A percentile compares a stretch with the other conserved stretches of the same genome.
These are phyloP conservation scores for Calameuta pallipes DNA, from an alignment of 2,888 invertebrate genomes.

Conservation along the genomic window DNA sequence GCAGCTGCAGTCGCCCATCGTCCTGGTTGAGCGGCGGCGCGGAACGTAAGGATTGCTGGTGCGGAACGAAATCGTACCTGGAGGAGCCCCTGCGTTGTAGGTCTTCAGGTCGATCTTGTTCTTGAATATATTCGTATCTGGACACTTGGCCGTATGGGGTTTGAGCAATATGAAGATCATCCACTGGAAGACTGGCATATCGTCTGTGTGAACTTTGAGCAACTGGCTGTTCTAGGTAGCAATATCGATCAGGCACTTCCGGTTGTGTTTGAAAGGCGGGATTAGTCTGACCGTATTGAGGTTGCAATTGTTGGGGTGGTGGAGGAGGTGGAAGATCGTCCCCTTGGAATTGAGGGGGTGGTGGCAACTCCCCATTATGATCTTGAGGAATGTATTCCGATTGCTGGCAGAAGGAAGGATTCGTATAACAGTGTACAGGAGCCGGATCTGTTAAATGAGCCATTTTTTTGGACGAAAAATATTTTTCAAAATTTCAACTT, in stretches of 20 bases:
- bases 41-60: constrained; percentile 50
- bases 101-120: constrained; percentile 38
- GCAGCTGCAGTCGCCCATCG: constrained; percentile 38
- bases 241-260: constrained; percentile 44
- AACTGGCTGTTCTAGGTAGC: constrained; percentile 45
- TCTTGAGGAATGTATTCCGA: constrained; percentile 73
- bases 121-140: constrained; percentile 59
- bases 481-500: background rate
- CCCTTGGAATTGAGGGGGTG: constrained; percentile 55
- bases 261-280: constrained; percentile 50
- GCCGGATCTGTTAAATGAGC: constrained; percentile 35
- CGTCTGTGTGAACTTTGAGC: constrained; percentile 33
- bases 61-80: constrained; percentile 52
- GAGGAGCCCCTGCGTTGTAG: constrained; percentile 44
- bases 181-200: constrained; percentile 49
- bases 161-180: constrained; percentile 33
- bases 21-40: constrained; percentile 47
- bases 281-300: constrained; percentile 51
- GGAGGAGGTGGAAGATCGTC: constrained; percentile 41
- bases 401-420: constrained; percentile 83
- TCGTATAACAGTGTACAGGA: constrained; percentile 75
- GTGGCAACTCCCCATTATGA: constrained; percentile 62
- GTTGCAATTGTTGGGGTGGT: constrained; percentile 46
- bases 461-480: constrained; percentile 16
- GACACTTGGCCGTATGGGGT: constrained; percentile 33